Conservation (phyloP, 2,113 vertebrate genomes). For the Prionailurus bengalensis region DNA sequence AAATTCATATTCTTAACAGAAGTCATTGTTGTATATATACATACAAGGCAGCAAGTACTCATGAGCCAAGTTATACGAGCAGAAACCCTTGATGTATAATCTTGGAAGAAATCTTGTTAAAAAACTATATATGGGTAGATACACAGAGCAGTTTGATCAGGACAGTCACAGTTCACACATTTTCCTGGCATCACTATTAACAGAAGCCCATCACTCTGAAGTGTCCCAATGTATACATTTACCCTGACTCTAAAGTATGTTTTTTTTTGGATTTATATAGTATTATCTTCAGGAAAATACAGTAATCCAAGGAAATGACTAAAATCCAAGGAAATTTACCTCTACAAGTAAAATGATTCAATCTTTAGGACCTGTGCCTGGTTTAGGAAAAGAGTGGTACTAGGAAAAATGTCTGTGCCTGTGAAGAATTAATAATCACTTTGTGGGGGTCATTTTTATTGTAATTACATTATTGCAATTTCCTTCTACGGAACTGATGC, state of each 20-base stretch:
- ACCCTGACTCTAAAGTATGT: not conserved
- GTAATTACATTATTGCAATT: not conserved
- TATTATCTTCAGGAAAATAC: conserved; percentile 14
- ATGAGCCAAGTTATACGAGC: not conserved
- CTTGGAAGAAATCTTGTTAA: conserved; percentile 9
- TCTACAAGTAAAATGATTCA: conserved; percentile 29
- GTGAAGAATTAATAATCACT: not conserved
- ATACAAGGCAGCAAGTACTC: not conserved
- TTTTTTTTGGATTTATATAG: conserved; percentile 20
- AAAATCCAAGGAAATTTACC: not conserved
- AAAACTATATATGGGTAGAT: not conserved
- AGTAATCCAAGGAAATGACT: not conserved
- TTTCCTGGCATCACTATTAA: conserved; percentile 35
- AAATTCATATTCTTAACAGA: conserved; percentile 5
- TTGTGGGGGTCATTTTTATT: not conserved
- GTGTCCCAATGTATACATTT: not conserved
- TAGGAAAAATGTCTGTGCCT: not conserved
- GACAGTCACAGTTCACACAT: not conserved
- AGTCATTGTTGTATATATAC: not conserved
- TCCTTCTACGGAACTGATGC: not conserved
- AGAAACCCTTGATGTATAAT: not conserved
- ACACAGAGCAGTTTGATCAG: conserved; percentile 14
- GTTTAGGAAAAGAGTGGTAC: not conserved
- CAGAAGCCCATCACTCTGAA: not conserved
- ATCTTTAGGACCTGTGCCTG: conserved; percentile 5